Base-by-base conservation (phyloP, 2,888 invertebrate species). In the Ophioninae sp. region DNA sequence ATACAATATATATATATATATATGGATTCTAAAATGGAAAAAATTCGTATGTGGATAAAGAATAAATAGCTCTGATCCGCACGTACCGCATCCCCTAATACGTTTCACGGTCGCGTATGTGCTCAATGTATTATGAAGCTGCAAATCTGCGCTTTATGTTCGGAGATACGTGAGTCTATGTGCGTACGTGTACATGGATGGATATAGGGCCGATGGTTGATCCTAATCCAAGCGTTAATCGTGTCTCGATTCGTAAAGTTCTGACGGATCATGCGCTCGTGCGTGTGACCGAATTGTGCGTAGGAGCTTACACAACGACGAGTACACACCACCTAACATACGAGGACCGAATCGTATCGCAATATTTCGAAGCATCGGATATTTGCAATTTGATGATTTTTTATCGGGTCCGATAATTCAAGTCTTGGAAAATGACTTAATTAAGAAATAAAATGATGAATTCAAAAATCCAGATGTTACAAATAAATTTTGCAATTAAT, bases 161-260 rank as follows among this genome's bases (percentile, higher is more conserved):
- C 30, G 39, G 10, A n/a, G 39, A n/a, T 6, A 59, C 68, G 59
- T 41, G 39, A 23, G 23, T 7, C 17, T 64, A n/a, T 20, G 41
- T n/a, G 41, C 64, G 64, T 61, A 23, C n/a, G 30, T 63, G 23
- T 78, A 22, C 64, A 65, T 61, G 37, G 64, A 22, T 71, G 30
- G 13, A n/a, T 64, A 58, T 63, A 59, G 13, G 65, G 51, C 74
- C 63, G 59, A 74, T 23, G 77, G 86, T 88, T 91, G 91, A 92
- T 92, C 92, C 92, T 92, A 92, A 92, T 92, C 92, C 91, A 89
- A 87, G 89, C 91, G 92, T 90, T 92, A 92, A 92, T 92, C 92
- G 92, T 86, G 88, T 85, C 87, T 86, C 87, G 87, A 91, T 89
- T 88, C 90, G 78, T 76, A 74, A 69, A 85, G 78, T 83, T 73